Conservation (phyloP, 2,888 invertebrate genomes). For the Polia nebulosa region DNA sequence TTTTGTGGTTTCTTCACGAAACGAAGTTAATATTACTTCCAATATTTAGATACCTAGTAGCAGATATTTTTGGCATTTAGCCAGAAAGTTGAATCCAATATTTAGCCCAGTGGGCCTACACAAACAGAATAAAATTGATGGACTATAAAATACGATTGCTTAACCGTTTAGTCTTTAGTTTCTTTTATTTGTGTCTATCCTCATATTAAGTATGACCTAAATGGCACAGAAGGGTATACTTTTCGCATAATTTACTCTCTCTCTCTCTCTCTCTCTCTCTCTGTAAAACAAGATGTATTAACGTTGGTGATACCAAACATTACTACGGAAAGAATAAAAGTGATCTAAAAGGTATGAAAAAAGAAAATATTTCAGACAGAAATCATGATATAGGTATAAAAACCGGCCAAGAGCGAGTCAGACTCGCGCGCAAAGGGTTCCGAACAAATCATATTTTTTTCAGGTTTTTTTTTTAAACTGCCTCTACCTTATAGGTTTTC, state of each 20-base stretch:
- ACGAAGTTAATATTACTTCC: constrained; percentile 34
- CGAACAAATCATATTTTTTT: too few species aligned
- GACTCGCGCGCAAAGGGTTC: too few species aligned
- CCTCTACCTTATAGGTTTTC: too few species aligned
- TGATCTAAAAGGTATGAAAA: too few species aligned
- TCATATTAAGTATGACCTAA: constrained; percentile 18
- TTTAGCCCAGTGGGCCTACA: constrained; percentile 44
- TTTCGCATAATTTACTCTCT: neutral
- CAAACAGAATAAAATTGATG: constrained; percentile 53
- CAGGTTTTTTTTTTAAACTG: too few species aligned
- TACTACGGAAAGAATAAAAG: too few species aligned
- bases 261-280: too few species aligned
- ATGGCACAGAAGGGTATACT: neutral
- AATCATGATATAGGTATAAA: too few species aligned
- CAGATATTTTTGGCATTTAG: constrained; percentile 43
- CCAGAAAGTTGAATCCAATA: constrained; percentile 56
- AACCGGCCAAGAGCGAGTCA: too few species aligned
- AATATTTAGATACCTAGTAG: constrained; percentile 31
- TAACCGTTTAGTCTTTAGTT: constrained; percentile 43
- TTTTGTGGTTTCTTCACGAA: constrained; percentile 51
- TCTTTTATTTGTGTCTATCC: constrained; percentile 35
- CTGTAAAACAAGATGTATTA: neutral
- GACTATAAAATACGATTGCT: constrained; percentile 54
- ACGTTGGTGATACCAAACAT: too few species aligned
- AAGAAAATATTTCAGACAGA: too few species aligned